Base-by-base conservation (phyloP, 2,888 invertebrate species). In the Criorhina ranunculi region DNA sequence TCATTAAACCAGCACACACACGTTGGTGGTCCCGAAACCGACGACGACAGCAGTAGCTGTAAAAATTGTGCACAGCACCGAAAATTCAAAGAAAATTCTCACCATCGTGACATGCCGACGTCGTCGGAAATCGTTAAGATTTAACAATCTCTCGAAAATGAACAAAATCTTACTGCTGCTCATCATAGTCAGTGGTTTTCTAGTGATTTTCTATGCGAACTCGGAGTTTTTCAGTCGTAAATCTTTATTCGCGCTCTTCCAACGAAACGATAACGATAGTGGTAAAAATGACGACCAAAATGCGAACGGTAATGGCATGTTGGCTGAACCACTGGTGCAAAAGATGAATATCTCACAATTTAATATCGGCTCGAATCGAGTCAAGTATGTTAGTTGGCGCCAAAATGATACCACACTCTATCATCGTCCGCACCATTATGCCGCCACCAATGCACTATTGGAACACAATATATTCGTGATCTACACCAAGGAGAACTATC, bases 391-490 rank as follows among this genome's bases (percentile, higher is more conserved):
- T 9, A 81, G 76, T 67, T 86, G 80, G 81, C 81, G 77, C 37
- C 86, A 86, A 62, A 86, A 86, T 24, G 75, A 75, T 44, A 72
- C 81, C 5, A 17, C 62, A 5, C 57, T 75, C 35, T 70, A 81
- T 44, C 77, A 77, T 24, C 77, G 66, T 37, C 70, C 85, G 7
- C 81, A 66, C 44, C 77, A 44, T 62, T 73, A 66, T 40, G 78
- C 57, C 2, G 70, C 67, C 19, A 70, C 64, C 2, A 37, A 62
- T 0, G 31, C 55, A 0, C 55, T 86, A 12, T 88, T 90, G 40
- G 90, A 91, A 49, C 91, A 91, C 72, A 91, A 91, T 67, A 91
- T 91, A 55, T 91, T 91, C 83, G 90, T 91, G 17, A 91, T 91
- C 33, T 91, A 91, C 66, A 91, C 91, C 5, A 90, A 90, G 86